Base-by-base conservation (phyloP, 2,797 vertebrate genomes). In the Coccyzus lansbergi region DNA sequence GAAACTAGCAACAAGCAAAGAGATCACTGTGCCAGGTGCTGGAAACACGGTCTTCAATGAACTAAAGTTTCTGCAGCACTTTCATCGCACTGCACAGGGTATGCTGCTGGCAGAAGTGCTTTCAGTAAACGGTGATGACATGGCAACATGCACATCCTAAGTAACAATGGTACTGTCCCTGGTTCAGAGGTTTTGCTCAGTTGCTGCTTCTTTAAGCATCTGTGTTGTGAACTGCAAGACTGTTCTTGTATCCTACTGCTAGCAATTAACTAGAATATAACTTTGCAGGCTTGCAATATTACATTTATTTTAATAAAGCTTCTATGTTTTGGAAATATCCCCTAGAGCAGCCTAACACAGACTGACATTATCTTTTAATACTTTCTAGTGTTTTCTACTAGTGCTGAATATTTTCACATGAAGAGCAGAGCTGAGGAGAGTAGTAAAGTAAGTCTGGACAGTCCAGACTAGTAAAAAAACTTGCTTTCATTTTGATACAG, bases 351-450 rank as follows among this genome's bases (percentile, higher is more conserved):
- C 42, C 46, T 79, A 51, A 34, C 40, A 56, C 5, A 65, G 44
- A 82, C 83, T 24, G 9, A 17, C 1, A 1, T 18, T 26, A 10
- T 11, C 40, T 60, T 88, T 80, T 75, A 53, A 33, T 14, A 29
- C 20, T 31, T 63, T 70, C 46, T 42, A 9, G 31, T 84, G 70
- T 58, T 48, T 71, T 74, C 46, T 64, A 14, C 14, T 20, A 60
- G 22, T 40, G 20, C 34, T 44, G 46, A 86, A 40, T 1, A 2
- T 58, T 81, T 36, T 19, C 51, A 34, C 17, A 9, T 0, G 0
- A 58, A 46, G 20, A 68, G 15, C 4, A 64, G 9, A 78, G 10
- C 0, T 38, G 21, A 76, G 46, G 24, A 76, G 40, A 55, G 42
- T 76, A n/a, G 14, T 29, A 49, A 68, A 2, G 28, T 0, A 68